Evolutionary conservation across 2,888 invertebrate genomes (phyloP).

Genomic region (Eurytoma adleriae): DNA sequence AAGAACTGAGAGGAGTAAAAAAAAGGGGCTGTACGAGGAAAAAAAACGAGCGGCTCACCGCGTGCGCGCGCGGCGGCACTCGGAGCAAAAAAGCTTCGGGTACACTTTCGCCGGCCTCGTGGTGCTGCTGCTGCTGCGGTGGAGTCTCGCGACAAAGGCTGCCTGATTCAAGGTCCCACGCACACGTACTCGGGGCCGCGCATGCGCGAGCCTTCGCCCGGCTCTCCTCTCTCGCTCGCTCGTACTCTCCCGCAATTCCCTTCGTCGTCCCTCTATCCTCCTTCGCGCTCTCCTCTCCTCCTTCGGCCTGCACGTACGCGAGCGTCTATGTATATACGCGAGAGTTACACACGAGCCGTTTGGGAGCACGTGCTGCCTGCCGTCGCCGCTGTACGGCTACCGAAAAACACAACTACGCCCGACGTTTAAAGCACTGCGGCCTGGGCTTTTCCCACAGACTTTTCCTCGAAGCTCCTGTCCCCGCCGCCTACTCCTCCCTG

Average conservation of each 20-base stretch:
- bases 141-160: constrained; percentile 74
- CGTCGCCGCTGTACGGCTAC: constrained; percentile 5
- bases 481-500: no score
- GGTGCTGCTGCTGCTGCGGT: constrained; percentile 64
- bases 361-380: constrained; percentile 53
- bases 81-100: constrained; percentile 67
- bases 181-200: constrained; percentile 60
- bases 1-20: no score
- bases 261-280: constrained; percentile 25
- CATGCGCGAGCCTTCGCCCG: constrained; percentile 39
- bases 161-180: constrained; percentile 75
- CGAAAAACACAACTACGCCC: constrained; percentile 38
- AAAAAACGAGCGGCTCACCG: constrained; percentile 51
- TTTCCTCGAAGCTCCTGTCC: background rate
- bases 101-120: constrained; percentile 76
- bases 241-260: constrained; percentile 33
- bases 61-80: constrained; percentile 43
- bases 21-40: constrained; percentile 5
- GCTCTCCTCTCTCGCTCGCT: background rate
- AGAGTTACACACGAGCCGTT: constrained; percentile 41
- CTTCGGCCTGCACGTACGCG: background rate
- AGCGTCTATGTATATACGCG: background rate
- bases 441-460: constrained; percentile 12
- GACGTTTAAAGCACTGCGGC: constrained; percentile 25
- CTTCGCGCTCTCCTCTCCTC: constrained; percentile 21